These are phyloP conservation scores for Paradoxurus hermaphroditus DNA, from an alignment of 2,113 vertebrate species.

Conservation along the genomic window DNA sequence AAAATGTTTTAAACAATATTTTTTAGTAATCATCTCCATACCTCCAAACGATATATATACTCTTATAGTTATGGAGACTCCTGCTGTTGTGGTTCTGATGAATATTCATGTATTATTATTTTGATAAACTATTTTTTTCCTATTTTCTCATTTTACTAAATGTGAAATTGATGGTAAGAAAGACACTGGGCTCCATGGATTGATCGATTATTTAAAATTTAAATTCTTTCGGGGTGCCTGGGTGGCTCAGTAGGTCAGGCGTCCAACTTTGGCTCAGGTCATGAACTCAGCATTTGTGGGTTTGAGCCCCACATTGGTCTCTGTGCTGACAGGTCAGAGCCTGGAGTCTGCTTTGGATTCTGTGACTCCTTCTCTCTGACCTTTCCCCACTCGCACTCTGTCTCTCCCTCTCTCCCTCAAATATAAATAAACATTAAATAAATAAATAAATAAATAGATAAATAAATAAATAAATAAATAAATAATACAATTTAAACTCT, in stretches of 20 bases:
- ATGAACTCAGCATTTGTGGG: rapidly evolving
- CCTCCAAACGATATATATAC: neutral
- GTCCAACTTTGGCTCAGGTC: too few relatives aligned
- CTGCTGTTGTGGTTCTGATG: neutral
- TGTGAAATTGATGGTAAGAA: neutral
- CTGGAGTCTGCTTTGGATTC: too few relatives aligned
- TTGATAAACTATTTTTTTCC: neutral
- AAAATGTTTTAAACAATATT: neutral
- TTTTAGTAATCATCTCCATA: neutral
- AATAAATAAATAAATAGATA: too few relatives aligned
- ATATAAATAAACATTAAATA: too few relatives aligned
- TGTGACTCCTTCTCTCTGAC: too few relatives aligned
- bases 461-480: too few relatives aligned
- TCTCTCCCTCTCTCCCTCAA: too few relatives aligned
- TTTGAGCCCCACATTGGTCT: too few relatives aligned
- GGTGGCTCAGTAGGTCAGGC: too few relatives aligned
- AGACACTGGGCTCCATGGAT: neutral
- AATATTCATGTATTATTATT: neutral
- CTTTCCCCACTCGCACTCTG: too few relatives aligned
- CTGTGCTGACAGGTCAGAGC: too few relatives aligned
- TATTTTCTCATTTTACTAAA: neutral
- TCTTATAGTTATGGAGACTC: neutral
- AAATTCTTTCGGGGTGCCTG: neutral
- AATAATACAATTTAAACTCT: too few relatives aligned
- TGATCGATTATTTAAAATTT: neutral